A percentile compares a stretch with the other conserved stretches of the same genome.
Conservation (phyloP, 2,113 vertebrate species). For the Heliornis fulica region DNA sequence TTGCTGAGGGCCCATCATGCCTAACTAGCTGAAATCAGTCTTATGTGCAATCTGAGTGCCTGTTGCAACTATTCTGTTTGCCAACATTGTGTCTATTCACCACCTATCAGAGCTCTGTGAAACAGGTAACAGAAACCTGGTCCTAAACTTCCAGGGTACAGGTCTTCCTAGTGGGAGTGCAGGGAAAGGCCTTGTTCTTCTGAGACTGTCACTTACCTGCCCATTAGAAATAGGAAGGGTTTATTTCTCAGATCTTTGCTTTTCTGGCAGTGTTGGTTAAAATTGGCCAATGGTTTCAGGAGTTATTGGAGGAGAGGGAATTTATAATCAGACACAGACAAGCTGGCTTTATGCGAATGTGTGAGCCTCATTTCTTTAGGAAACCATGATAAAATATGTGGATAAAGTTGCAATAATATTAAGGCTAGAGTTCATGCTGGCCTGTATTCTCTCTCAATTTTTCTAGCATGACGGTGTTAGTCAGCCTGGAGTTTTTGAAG, state of each 20-base stretch:
- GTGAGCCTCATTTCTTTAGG: conserved; percentile 37
- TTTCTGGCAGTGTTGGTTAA: conserved; percentile 23
- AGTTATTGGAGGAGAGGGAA: conserved; percentile 58
- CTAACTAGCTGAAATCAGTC: neutral
- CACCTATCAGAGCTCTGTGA: neutral
- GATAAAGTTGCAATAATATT: conserved; percentile 57
- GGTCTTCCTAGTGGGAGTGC: neutral
- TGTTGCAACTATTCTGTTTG: neutral
- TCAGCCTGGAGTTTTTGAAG: conserved; percentile 2
- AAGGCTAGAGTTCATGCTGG: conserved; percentile 53
- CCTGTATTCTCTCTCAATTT: conserved; percentile 16
- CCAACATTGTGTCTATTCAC: neutral
- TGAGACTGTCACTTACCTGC: neutral
- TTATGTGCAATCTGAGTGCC: neutral
- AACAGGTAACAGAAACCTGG: neutral
- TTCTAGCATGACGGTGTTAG: conserved; percentile 5
- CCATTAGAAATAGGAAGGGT: neutral
- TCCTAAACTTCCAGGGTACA: neutral
- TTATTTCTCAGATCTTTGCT: neutral
- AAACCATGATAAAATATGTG: conserved; percentile 38
- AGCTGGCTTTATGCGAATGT: conserved; percentile 28
- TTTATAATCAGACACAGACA: conserved; percentile 60
- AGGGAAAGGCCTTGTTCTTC: neutral
- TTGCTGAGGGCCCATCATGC: neutral
- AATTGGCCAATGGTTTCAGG: conserved; percentile 22